These are phyloP conservation scores for Labia minor DNA, from an alignment of 2,888 invertebrate species.

Conservation along the genomic window DNA sequence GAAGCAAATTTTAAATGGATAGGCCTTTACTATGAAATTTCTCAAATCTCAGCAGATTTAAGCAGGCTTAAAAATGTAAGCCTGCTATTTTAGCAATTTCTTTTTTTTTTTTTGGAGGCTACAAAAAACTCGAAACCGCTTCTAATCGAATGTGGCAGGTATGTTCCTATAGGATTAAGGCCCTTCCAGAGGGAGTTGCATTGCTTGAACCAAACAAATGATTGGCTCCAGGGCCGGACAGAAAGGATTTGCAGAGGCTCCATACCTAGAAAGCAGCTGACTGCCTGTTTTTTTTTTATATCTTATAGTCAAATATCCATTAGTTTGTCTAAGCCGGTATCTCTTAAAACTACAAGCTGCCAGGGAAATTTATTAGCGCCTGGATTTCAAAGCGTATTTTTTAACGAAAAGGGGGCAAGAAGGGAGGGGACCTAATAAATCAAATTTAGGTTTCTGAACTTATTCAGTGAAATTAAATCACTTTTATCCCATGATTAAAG, in stretches of 20 bases:
- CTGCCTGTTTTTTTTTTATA: not conserved
- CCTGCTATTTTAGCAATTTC: not conserved
- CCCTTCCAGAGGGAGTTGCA: not conserved
- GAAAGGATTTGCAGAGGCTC: constrained; percentile 2
- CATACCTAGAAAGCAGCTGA: not conserved
- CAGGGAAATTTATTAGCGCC: not conserved
- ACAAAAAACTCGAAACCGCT: not conserved
- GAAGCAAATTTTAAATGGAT: no score
- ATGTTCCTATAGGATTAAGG: not conserved
- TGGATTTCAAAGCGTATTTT: not conserved
- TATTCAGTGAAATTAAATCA: no score
- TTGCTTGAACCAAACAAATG: constrained; percentile 1
- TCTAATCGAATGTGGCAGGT: constrained; percentile 13
- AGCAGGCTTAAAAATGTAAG: not conserved
- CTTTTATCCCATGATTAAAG: no score
- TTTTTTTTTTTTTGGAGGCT: not conserved
- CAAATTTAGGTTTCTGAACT: no score
- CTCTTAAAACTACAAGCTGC: not conserved
- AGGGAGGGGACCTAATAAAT: no score
- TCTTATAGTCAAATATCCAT: constrained; percentile 8
- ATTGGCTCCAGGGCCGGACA: constrained; percentile 1
- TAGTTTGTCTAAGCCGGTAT: constrained; percentile 1
- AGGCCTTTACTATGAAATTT: not conserved
- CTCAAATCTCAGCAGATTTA: not conserved
- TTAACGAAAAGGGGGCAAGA: no score